A percentile compares a stretch with the other conserved stretches of the same genome.
phyloP scores from a whole-genome alignment of 2,113 vertebrate species.

The Equus przewalskii region DNA sequence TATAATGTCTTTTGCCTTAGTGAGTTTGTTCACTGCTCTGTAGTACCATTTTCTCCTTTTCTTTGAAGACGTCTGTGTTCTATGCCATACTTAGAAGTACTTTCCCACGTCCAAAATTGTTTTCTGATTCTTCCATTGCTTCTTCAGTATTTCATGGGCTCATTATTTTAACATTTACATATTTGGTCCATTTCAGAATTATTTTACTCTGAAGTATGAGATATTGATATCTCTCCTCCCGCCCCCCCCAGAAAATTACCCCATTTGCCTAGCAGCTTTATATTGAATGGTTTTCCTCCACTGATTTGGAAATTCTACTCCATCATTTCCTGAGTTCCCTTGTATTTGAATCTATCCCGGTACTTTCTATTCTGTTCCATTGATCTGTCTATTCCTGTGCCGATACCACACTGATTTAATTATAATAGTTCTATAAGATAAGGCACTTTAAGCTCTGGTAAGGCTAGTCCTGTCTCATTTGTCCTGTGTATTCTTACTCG shows the following conservation, averaged over 20 bases:
- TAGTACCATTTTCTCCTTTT: background rate
- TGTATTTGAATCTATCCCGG: background rate
- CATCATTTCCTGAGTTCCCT: background rate
- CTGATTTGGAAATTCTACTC: background rate
- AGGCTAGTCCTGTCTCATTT: background rate
- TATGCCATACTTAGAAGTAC: background rate
- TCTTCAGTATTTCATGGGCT: background rate
- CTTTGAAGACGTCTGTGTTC: background rate
- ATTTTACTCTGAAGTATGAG: background rate
- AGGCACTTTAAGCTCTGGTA: background rate
- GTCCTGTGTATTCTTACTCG: background rate
- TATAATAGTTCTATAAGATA: background rate
- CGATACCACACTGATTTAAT: background rate
- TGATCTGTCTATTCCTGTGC: background rate
- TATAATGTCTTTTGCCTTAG: background rate
- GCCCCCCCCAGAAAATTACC: no score
- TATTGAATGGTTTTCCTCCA: background rate
- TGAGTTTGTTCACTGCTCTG: background rate
- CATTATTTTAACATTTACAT: background rate
- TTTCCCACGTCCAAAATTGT: background rate
- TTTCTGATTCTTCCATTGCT: background rate
- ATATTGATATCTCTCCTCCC: no score
- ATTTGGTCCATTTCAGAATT: background rate
- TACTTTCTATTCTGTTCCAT: background rate
- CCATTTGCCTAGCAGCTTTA: background rate